Conservation (phyloP, 2,888 invertebrate species). For the Microdon myrmicae region DNA sequence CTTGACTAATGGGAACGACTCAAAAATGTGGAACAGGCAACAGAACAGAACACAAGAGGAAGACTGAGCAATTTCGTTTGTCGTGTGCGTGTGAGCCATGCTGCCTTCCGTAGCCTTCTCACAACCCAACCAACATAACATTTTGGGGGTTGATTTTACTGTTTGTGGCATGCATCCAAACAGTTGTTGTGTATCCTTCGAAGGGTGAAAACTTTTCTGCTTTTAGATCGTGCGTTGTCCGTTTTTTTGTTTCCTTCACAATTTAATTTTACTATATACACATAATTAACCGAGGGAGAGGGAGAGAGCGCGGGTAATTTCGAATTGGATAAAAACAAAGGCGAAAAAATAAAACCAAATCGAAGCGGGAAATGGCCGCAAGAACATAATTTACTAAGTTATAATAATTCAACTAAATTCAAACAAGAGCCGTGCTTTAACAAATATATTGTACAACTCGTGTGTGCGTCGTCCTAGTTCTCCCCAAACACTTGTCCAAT, state of each 20-base stretch:
- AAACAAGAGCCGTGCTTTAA: conserved; percentile 31
- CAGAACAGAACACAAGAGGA: conserved; percentile 10
- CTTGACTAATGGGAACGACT: conserved; percentile 39
- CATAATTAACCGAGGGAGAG: conserved; percentile 18
- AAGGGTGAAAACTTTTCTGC: conserved; percentile 66
- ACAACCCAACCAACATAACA: conserved; percentile 45
- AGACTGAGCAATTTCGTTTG: conserved; percentile 53
- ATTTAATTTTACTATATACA: conserved; percentile 50
- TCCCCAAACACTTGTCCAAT: conserved; percentile 6
- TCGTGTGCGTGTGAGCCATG: conserved; percentile 55
- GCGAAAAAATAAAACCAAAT: conserved; percentile 7
- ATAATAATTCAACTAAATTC: conserved; percentile 21
- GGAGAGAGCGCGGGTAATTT: conserved; percentile 31
- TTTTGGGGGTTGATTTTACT: conserved; percentile 60
- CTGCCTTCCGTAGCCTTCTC: conserved; percentile 47
- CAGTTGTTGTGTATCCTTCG: conserved; percentile 69
- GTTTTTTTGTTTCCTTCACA: conserved; percentile 55
- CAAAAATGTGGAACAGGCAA: conserved; percentile 57
- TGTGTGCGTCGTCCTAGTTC: conserved; percentile 23
- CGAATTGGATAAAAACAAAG: conserved; percentile 1
- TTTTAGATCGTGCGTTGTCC: conserved; percentile 61
- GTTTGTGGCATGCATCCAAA: conserved; percentile 60
- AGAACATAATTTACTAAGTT: conserved; percentile 35
- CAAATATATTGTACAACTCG: conserved; percentile 7
- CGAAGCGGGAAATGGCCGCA: conserved; percentile 21